Evolutionary conservation across 2,888 invertebrate species (phyloP), one percentile per base, ranked within the genome.

Genomic region (Caenorhabditis imperialis): DNA sequence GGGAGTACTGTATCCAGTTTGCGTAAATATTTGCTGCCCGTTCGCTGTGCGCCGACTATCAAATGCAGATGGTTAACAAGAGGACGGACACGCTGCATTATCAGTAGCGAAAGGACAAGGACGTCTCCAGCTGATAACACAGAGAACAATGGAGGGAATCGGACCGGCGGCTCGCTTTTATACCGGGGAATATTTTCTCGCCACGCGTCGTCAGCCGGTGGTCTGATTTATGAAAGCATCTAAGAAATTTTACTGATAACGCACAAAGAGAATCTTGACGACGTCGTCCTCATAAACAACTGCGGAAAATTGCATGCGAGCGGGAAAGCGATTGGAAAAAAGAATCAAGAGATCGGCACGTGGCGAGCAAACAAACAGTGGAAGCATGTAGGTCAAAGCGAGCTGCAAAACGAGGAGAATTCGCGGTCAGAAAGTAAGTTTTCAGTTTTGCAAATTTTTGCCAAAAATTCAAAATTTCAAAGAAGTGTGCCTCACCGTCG

Each of bases 151-250:
- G 45, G 47, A 51, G 45, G 37, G 42, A 27, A 20, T 42, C 51
- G 23, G 47, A 25, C 27, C 8, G 53, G 51, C 61, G 44, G 62
- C 62, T 51, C 54, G 18, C 47, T 54, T 51, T 62, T 62, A 51
- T 62, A 54, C 18, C 6, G 7, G 10, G 30, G 5, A 30, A 27
- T n/a, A n/a, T n/a, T n/a, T n/a, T n/a, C 20, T 30, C 30, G 6
- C 6, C 30, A 30, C 25, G n/a, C n/a, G n/a, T n/a, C n/a, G n/a
- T 30, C 38, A 14, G 18, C 8, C 33, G 60, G 45, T 62, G 62
- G 62, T 62, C 53, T 62, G 62, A 62, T 62, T 62, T 62, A 54
- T 47, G 62, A 50, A 62, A 47, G 44, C 35, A 61, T 61, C 30
- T 48, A 25, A 40, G 38, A 45, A 58, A 48, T 50, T 51, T n/a